Base-by-base conservation (phyloP, 1,140 invertebrate species). In the Brachionus manjavacas region DNA sequence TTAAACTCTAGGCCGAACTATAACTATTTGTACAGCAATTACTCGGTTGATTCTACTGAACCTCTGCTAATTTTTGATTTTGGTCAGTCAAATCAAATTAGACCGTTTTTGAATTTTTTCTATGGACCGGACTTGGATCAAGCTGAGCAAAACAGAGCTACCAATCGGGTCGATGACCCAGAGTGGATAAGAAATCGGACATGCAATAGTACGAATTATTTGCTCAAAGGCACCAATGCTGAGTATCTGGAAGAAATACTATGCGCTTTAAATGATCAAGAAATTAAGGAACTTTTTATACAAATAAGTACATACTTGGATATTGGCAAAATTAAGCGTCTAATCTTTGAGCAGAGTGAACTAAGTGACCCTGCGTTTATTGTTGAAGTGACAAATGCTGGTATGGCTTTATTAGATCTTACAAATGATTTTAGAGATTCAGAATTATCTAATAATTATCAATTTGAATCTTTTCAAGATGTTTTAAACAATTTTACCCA, bases 11-110 rank as follows among this genome's bases (percentile, higher is more conserved):
- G 25, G 55, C 79, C 79, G 0, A 81, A 81, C 43, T 81, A 43
- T 25, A 81, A 81, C 23, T 81, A 81, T 28, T 68, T 81, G 16
- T 81, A 81, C n/a, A 64, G 49, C 28, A 81, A 81, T 81, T 68
- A 64, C 25, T 28, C 79, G 3, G 20, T 0, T 9, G 39, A 39
- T 39, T 60, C 55, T 25, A 81, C 20, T 12, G 79, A 81, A 6
- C 79, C 79, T 12, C 6, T 60, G 41, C 7, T 6, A 14, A 25
- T 76, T 23, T n/a, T 25, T 28, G n/a, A 70, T 12, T 70, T 70
- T 12, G 72, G 12, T 39, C 28, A 72, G 9, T 3, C 20, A 25
- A 12, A 31, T 49, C 41, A 76, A 28, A 9, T 25, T 7, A 49
- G 23, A 52, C 20, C 20, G 4, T 60, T 64, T 60, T 4, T 81